Evolutionary conservation across 2,888 invertebrate genomes (phyloP), one percentile per base, ranked within the genome.

Genomic region (Chaitophorus viminalis): DNA sequence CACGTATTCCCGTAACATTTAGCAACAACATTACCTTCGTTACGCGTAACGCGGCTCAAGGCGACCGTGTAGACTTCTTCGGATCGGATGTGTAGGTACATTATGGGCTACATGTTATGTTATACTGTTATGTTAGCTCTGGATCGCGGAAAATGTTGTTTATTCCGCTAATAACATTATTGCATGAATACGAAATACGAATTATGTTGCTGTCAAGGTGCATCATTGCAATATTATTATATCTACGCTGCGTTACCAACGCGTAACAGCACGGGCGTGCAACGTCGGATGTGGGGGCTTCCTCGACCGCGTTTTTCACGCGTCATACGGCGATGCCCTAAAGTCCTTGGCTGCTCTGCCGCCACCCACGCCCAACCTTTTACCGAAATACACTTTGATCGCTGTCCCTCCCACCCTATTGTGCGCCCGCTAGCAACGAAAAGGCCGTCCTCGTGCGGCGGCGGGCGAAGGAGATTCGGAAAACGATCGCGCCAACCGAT

Each of bases 291-390:
- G 82, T 39, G 74, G 82, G 74, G 83, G 36, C 76, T 76, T 85
- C 84, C 84, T 85, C 84, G 84, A 77, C 84, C 68, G 84, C 76
- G 65, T 85, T 85, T 85, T 85, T 85, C 76, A 85, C 76, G 84
- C 76, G 84, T 85, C 76, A 68, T 68, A n/a, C 46, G 39, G 17
- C 76, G 29, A 76, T 31, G 65, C 31, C 9, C 8, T 60, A 46
- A 54, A 76, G 84, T 84, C 84, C 84, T 84, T 84, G 84, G 76
- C 76, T 31, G n/a, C n/a, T n/a, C 31, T 17, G 31, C 60, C 11
- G 54, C 68, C 68, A 85, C 77, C 84, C 76, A 85, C 84, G 84
- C 84, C 84, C 84, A 85, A 68, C 33, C 17, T 54, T 74, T 82
- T 46, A 70, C 54, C 11, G 46, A 54, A 36, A 54, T 60, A 60